Evolutionary conservation across 2,888 invertebrate genomes (phyloP).

Genomic region (Epirrhoe tristata): DNA sequence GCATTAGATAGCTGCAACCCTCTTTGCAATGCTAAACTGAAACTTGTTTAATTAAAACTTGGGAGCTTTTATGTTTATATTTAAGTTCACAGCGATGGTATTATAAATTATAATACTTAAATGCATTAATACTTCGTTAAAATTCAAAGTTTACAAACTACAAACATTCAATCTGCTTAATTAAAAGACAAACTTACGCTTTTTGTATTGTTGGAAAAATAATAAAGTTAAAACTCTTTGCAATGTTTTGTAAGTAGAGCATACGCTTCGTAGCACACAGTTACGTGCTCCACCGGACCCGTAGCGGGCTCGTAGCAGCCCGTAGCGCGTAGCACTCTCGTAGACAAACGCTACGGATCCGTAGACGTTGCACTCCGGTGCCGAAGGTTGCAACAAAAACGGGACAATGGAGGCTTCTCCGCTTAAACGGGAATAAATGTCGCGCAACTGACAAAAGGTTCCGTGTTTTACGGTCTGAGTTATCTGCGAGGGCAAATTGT

Average conservation of each 20-base stretch:
- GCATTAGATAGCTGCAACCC: constrained; percentile 31
- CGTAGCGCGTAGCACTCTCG: constrained; percentile 38
- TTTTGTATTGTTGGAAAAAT: constrained; percentile 15
- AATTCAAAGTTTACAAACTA: constrained; percentile 11
- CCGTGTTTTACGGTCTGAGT: constrained; percentile 3
- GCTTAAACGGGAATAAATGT: constrained; percentile 29
- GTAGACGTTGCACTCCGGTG: background rate
- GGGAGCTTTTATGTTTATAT: constrained; percentile 28
- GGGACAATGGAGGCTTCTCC: constrained; percentile 6
- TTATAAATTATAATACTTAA: constrained; percentile 44
- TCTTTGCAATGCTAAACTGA: constrained; percentile 52
- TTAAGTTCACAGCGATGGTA: constrained; percentile 35
- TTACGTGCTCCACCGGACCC: constrained; percentile 47
- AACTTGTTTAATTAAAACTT: constrained; percentile 60
- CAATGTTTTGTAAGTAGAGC: constrained; percentile 31
- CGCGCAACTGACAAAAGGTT: constrained; percentile 23
- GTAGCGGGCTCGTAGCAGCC: constrained; percentile 43
- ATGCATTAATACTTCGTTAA: constrained; percentile 34
- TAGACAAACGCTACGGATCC: constrained; percentile 29
- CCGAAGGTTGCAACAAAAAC: constrained; percentile 7
- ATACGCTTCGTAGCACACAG: constrained; percentile 47
- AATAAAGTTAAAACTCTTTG: constrained; percentile 26
- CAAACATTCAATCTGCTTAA: constrained; percentile 8
- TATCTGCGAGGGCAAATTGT: constrained; percentile 13
- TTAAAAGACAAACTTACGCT: constrained; percentile 2